Conservation (phyloP, 1,140 invertebrate species). For the Lordiphosa collinella region DNA sequence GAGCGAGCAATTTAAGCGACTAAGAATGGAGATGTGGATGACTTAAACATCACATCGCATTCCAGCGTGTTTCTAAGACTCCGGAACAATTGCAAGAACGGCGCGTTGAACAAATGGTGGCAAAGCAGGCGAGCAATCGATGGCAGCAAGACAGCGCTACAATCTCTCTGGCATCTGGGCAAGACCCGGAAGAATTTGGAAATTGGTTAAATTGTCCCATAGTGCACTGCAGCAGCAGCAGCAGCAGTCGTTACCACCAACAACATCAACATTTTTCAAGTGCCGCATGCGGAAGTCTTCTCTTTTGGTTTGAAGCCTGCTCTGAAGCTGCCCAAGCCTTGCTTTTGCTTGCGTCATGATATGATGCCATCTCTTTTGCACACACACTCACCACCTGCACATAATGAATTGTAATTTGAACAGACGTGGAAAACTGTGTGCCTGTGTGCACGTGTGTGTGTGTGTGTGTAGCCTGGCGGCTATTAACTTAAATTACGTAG, state of each 20-base stretch:
- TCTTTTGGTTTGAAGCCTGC: not conserved
- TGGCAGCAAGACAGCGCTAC: too few species aligned
- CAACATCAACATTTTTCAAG: constrained; percentile 33
- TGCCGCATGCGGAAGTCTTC: constrained; percentile 28
- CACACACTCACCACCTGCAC: constrained; percentile 20
- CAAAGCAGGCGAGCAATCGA: too few species aligned
- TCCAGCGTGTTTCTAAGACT: too few species aligned
- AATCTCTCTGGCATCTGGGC: too few species aligned
- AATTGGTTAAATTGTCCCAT: too few species aligned
- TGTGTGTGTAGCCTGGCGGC: constrained; percentile 21
- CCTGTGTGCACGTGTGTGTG: not conserved
- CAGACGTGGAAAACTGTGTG: constrained; percentile 37
- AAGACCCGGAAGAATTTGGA: too few species aligned
- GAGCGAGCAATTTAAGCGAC: too few species aligned
- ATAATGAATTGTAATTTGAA: constrained; percentile 77
- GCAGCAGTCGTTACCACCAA: too few species aligned
- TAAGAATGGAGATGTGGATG: too few species aligned
- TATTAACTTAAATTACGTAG: constrained; percentile 75
- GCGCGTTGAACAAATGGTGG: too few species aligned
- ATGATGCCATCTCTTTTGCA: not conserved
- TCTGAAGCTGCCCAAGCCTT: constrained; percentile 22
- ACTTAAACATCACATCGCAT: too few species aligned
- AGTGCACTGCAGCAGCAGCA: constrained; percentile 1
- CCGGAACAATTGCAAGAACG: too few species aligned
- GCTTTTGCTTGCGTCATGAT: constrained; percentile 34